Evolutionary conservation across 2,797 vertebrate species (phyloP), one percentile per base, ranked within the genome.

Genomic region (Periparus ater): DNA sequence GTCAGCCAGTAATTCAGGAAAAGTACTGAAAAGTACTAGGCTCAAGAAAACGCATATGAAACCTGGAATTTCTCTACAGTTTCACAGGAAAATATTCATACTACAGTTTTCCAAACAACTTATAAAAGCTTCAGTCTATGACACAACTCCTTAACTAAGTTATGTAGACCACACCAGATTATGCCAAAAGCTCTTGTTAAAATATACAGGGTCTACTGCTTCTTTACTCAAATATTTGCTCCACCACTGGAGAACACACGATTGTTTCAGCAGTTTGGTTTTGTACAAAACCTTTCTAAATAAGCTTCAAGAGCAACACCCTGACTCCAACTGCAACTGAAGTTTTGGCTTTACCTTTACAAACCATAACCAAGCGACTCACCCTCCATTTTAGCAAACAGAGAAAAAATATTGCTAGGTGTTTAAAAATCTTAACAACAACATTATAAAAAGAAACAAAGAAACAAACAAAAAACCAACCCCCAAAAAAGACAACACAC

Each of bases 161-260:
- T 79, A 36, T 0, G 2, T 1, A 62, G 55, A 60, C 6, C 21
- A 30, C 6, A 63, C 3, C 10, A 42, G 15, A 2, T 0, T 2
- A 7, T 50, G 42, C 23, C 29, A 88, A 63, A 89, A 44, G 22
- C 17, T 61, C 30, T 36, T 60, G 38, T 13, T 36, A 51, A 62
- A 84, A 85, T 19, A 76, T 9, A 47, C 13, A 57, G 3, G 15
- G 51, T 3, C 44, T 34, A 25, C 13, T 57, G 25, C 44, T 88
- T 57, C 29, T 58, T 38, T 50, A 27, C 40, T 74, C 32, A 26
- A n/a, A 70, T 36, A 27, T 50, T 58, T 66, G 47, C 30, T 70
- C 54, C 44, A 51, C 21, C 42, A 58, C 62, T 65, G 32, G 10
- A 58, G 25, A 44, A 58, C 11, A 48, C 7, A 17, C 2, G 3